Conservation (phyloP, 2,888 invertebrate genomes). For the Plagodis pulveraria region DNA sequence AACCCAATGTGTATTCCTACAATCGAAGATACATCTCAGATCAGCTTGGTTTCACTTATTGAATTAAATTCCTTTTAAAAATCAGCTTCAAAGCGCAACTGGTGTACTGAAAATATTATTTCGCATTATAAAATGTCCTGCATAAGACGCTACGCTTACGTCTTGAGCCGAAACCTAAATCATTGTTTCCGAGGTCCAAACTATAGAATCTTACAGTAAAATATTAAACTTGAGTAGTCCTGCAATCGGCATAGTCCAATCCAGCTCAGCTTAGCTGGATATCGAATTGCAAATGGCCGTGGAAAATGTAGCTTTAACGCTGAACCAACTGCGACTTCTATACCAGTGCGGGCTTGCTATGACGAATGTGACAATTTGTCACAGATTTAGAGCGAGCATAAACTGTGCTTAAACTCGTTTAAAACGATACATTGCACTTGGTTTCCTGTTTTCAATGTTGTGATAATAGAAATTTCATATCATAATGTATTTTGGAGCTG, state of each 20-base stretch:
- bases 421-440: slow-evolving; percentile 2
- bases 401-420: slow-evolving; percentile 6
- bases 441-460: not conserved
- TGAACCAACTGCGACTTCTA: slow-evolving; percentile 75
- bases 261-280: slow-evolving; percentile 74
- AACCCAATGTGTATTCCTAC: too few species aligned
- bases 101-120: too few species aligned
- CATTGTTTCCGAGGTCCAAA: not conserved
- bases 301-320: slow-evolving; percentile 82
- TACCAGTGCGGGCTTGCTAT: slow-evolving; percentile 45
- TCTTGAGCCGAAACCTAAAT: not conserved
- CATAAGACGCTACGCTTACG: not conserved
- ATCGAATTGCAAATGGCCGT: slow-evolving; percentile 81
- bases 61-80: too few species aligned
- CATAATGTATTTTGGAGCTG: not conserved
- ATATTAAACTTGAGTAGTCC: slow-evolving; percentile 3
- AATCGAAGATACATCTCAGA: too few species aligned
- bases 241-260: slow-evolving; percentile 50
- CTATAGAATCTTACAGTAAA: not conserved
- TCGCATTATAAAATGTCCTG: too few species aligned
- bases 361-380: slow-evolving; percentile 47
- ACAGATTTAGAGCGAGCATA: slow-evolving; percentile 18
- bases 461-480: not conserved
- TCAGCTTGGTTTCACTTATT: too few species aligned
- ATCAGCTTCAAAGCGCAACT: too few species aligned